Percentiles rank a stretch among this genome's conserved stretches.
phyloP scores from a whole-genome alignment of 2,888 invertebrate genomes.

The Crocallis elinguaria region DNA sequence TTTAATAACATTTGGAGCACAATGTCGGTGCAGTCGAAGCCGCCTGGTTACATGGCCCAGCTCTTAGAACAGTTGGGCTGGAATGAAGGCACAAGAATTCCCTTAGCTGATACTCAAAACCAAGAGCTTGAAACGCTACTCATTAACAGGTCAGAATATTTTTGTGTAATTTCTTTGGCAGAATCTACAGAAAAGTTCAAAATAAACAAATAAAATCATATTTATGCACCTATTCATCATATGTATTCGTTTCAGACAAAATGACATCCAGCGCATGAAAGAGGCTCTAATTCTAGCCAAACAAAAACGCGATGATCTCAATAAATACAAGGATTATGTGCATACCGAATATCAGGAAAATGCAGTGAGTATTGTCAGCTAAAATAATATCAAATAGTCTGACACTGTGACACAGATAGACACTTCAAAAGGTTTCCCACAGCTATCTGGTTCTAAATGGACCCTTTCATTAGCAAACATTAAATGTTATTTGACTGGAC shows the following conservation, averaged over 20 bases:
- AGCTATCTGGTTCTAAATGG: no score
- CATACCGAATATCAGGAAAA: conserved; percentile 79
- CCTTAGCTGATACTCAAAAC: conserved; percentile 91
- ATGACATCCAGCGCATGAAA: conserved; percentile 73
- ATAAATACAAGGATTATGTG: conserved; percentile 73
- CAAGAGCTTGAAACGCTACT: conserved; percentile 67
- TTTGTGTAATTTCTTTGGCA: neutral
- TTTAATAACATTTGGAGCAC: neutral
- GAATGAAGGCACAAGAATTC: conserved; percentile 91
- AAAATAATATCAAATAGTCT: no score
- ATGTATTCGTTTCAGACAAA: conserved; percentile 63
- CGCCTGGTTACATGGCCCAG: conserved; percentile 83
- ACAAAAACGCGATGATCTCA: conserved; percentile 71
- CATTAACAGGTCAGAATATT: conserved; percentile 61
- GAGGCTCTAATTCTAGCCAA: conserved; percentile 66
- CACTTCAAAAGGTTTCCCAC: no score
- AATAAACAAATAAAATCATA: neutral
- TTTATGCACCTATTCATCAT: neutral
- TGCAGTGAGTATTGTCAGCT: conserved; percentile 59
- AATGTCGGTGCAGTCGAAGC: conserved; percentile 57
- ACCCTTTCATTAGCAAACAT: no score
- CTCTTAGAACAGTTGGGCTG: conserved; percentile 89
- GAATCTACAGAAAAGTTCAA: neutral
- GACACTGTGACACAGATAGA: no score
- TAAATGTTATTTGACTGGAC: no score